These are phyloP conservation scores for Lasioglossum villosulum DNA, from an alignment of 2,888 invertebrate species.

Conservation along the genomic window DNA sequence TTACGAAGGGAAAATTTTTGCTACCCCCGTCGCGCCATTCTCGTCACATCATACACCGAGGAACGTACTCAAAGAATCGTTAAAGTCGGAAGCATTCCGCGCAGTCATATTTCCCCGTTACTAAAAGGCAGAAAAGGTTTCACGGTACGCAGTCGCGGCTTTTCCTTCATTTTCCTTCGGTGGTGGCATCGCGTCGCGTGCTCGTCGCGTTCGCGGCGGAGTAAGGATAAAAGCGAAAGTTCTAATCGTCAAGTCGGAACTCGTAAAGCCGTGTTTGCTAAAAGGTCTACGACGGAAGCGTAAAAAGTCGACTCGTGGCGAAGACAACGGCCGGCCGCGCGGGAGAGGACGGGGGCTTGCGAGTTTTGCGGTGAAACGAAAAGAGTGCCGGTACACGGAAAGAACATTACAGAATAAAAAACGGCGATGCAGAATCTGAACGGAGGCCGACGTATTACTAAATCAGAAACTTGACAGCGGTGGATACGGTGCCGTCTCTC, in stretches of 20 bases:
- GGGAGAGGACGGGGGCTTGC: background rate
- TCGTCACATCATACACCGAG: background rate
- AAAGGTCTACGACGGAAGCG: background rate
- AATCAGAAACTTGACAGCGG: slow-evolving; percentile 33
- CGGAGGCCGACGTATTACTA: slow-evolving; percentile 36
- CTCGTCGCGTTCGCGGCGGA: background rate
- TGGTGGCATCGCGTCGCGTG: background rate
- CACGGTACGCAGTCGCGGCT: background rate
- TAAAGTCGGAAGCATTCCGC: slow-evolving; percentile 2
- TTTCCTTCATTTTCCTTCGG: background rate
- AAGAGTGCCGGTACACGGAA: slow-evolving; percentile 32
- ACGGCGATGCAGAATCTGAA: slow-evolving; percentile 26
- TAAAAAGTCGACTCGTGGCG: slow-evolving; percentile 11
- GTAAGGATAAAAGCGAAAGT: slow-evolving; percentile 24
- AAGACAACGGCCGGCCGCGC: background rate
- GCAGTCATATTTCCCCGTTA: slow-evolving; percentile 8
- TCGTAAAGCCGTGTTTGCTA: background rate
- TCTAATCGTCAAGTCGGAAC: slow-evolving; percentile 16
- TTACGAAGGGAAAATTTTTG: background rate
- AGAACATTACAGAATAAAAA: slow-evolving; percentile 38
- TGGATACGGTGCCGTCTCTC: slow-evolving; percentile 4
- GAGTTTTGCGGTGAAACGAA: slow-evolving; percentile 12
- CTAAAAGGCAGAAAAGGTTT: background rate
- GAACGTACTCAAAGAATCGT: background rate
- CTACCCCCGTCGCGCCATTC: background rate